Evolutionary conservation across 2,113 vertebrate genomes (phyloP).

Genomic region (Ceyx melanurus): DNA sequence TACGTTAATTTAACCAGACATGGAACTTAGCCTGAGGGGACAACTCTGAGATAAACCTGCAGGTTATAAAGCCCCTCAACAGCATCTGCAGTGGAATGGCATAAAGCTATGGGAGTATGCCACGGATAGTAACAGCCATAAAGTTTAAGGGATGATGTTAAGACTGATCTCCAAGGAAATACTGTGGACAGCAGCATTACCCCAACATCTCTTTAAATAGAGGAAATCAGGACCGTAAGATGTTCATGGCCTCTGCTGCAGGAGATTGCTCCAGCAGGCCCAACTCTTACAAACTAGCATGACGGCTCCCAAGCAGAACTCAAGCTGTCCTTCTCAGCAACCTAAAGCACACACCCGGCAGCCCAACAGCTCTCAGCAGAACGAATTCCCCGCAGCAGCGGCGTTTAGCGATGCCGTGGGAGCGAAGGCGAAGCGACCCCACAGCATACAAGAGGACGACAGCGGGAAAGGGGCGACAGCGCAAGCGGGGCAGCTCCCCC

Average conservation of each 20-base stretch:
- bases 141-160: background rate
- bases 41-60: background rate
- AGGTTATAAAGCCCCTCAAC: background rate
- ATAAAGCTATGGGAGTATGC: background rate
- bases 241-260: rapidly evolving
- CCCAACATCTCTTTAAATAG: too few relatives aligned
- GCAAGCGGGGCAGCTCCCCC: rapidly evolving
- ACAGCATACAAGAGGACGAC: rapidly evolving
- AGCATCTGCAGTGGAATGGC: background rate
- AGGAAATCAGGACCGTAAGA: background rate
- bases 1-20: background rate
- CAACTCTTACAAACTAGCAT: background rate
- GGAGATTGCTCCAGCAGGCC: background rate
- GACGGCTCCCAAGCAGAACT: background rate
- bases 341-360: rapidly evolving
- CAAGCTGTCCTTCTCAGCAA: rapidly evolving
- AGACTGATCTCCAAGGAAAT: background rate
- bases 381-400: rapidly evolving
- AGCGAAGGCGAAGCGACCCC: rapidly evolving
- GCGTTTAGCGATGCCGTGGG: rapidly evolving
- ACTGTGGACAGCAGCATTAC: background rate
- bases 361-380: rapidly evolving
- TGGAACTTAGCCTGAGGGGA: background rate
- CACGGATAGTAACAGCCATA: background rate
- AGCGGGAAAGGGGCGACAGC: rapidly evolving